Percentiles rank a stretch among this genome's conserved stretches.
These are phyloP conservation scores for Chlorospingus flavigularis DNA, from an alignment of 2,797 vertebrate genomes.

Conservation along the genomic window DNA sequence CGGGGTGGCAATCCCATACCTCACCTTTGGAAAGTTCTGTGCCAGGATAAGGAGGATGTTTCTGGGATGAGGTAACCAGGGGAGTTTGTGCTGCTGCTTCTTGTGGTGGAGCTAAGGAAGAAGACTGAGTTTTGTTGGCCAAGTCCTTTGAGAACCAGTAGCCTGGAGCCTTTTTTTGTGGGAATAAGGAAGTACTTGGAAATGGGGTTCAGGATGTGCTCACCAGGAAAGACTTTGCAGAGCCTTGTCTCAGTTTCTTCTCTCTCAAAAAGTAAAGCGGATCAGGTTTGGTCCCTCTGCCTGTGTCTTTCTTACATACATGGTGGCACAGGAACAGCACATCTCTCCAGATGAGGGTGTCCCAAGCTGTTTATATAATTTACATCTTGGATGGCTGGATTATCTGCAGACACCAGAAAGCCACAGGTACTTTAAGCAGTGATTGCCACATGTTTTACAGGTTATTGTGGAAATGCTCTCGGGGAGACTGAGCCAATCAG, in stretches of 20 bases:
- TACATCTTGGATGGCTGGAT: neutral
- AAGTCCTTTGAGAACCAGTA: neutral
- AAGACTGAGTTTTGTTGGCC: neutral
- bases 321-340: neutral
- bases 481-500: neutral
- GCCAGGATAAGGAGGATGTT: neutral
- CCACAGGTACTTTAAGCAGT: neutral
- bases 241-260: neutral
- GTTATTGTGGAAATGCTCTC: neutral
- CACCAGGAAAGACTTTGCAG: neutral
- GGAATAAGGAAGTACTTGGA: neutral
- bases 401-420: neutral
- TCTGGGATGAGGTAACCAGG: neutral
- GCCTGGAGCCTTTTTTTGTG: neutral
- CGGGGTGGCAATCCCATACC: neutral
- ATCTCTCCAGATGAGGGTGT: neutral
- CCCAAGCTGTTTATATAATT: neutral
- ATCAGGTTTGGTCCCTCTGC: neutral
- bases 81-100: neutral
- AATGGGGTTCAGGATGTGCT: neutral
- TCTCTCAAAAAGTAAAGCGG: neutral
- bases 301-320: rapidly evolving
- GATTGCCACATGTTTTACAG: neutral
- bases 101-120: neutral
- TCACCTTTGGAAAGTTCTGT: neutral